Evolutionary conservation across 2,888 invertebrate species (phyloP).

Genomic region (Eilema sororculum): DNA sequence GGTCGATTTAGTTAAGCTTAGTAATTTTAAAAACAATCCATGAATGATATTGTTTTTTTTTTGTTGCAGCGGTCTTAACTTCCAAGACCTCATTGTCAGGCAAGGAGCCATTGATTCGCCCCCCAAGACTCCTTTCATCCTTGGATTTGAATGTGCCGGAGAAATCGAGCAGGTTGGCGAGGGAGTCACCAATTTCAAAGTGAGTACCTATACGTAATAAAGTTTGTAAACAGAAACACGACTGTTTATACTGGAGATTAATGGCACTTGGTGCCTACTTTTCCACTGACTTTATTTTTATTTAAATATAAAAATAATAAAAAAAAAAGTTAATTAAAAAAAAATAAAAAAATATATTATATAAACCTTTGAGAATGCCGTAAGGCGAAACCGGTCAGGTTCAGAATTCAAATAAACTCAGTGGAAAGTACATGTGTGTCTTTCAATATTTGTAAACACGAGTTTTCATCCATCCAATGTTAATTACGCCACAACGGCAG

Average conservation of each 20-base stretch:
- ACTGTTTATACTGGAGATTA: background rate
- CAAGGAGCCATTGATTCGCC: constrained; percentile 95
- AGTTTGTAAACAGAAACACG: background rate
- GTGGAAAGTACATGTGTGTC: no score
- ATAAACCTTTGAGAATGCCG: no score
- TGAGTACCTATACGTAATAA: constrained; percentile 75
- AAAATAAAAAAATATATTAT: no score
- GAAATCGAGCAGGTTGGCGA: constrained; percentile 93
- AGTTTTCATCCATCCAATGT: no score
- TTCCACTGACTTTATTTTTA: no score
- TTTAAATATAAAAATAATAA: no score
- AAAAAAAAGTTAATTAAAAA: no score
- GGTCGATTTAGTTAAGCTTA: background rate
- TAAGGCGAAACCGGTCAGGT: no score
- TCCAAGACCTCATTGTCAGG: constrained; percentile 95
- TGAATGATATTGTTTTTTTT: constrained; percentile 25
- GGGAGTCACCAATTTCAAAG: constrained; percentile 92
- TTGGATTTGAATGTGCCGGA: constrained; percentile 96
- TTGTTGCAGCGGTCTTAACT: constrained; percentile 94
- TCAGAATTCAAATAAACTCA: no score
- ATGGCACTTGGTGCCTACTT: background rate
- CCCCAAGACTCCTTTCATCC: constrained; percentile 95
- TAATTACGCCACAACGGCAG: background rate
- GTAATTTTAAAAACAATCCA: background rate
- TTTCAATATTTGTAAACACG: no score